These are phyloP conservation scores for Thecocarcelia acutangulata DNA, from an alignment of 2,888 invertebrate genomes.

Conservation along the genomic window DNA sequence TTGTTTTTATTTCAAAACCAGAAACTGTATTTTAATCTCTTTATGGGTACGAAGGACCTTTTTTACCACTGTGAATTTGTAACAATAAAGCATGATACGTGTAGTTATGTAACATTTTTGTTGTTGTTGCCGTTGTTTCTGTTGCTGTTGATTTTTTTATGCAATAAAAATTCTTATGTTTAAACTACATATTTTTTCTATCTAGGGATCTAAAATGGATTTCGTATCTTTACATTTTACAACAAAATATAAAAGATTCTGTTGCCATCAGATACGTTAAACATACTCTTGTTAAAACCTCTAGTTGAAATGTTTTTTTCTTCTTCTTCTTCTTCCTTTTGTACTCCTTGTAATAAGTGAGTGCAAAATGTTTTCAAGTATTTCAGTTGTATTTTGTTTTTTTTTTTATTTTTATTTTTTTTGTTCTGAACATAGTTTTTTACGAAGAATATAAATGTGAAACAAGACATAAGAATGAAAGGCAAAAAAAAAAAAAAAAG, in stretches of 20 bases:
- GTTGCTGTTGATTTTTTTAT: neutral
- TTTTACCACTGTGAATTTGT: neutral
- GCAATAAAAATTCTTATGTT: slow-evolving; percentile 18
- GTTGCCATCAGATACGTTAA: slow-evolving; percentile 26
- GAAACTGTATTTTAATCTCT: too few species aligned
- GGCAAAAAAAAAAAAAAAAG: too few species aligned
- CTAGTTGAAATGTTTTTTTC: slow-evolving; percentile 12
- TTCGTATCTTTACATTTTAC: slow-evolving; percentile 30
- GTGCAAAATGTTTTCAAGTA: slow-evolving; percentile 59
- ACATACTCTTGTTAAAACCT: slow-evolving; percentile 43
- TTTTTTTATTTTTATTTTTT: neutral
- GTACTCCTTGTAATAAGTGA: slow-evolving; percentile 35
- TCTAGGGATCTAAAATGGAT: slow-evolving; percentile 61
- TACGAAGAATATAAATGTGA: slow-evolving; percentile 1
- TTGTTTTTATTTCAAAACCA: too few species aligned
- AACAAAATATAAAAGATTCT: neutral
- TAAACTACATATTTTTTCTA: slow-evolving; percentile 17
- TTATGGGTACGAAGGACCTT: neutral
- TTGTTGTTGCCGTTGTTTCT: neutral
- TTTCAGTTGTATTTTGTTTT: slow-evolving; percentile 6
- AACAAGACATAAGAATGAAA: slow-evolving; percentile 4
- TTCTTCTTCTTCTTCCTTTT: neutral
- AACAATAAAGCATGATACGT: too few species aligned
- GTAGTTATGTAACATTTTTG: too few species aligned
- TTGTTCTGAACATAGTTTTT: neutral